Evolutionary conservation across 2,113 vertebrate genomes (phyloP), one percentile per base, ranked within the genome.

Genomic region (Lucifuga dentata): DNA sequence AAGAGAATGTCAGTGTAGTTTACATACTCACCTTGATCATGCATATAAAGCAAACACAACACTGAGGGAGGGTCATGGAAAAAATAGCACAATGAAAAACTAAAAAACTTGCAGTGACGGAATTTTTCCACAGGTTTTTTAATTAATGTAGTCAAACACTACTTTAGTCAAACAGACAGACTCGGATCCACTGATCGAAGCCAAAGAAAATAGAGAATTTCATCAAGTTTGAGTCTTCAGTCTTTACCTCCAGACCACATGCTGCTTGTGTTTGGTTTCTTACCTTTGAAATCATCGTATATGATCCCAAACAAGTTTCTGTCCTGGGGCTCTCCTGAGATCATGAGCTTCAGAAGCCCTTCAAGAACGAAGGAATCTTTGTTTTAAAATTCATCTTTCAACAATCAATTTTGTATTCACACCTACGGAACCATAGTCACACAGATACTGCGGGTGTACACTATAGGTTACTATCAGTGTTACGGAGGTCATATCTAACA

Each of bases 271-370:
- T 40, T 8, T 39, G 41, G 65, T 46, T 35, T 85, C 95, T 97
- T 95, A 97, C 96, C 96, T 96, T 90, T 92, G 61, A 94, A 96
- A 0, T 84, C 90, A 78, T 94, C 90, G 62, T 93, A 86, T 69
- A 95, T 90, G 85, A 95, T 90, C 86, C 94, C 92, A 45, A 94
- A 91, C 84, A 93, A 88, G 80, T 93, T 88, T 86, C 85, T 89
- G 59, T 92, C 89, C 87, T 93, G 94, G 52, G 94, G 92, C 90
- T 92, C 91, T 93, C 93, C 92, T 88, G 94, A 93, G 83, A 86
- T 93, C 88, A 95, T 93, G 83, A 90, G 90, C 92, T 93, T 92
- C 88, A 94, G 89, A 80, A 87, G 87, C 32, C 93, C 96, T 97
- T 93, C 36, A 66, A 67, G 86, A 50, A 86, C 66, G 69, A 89